phyloP scores from a whole-genome alignment of 2,113 vertebrate genomes.

The Catharus fuscescens region DNA sequence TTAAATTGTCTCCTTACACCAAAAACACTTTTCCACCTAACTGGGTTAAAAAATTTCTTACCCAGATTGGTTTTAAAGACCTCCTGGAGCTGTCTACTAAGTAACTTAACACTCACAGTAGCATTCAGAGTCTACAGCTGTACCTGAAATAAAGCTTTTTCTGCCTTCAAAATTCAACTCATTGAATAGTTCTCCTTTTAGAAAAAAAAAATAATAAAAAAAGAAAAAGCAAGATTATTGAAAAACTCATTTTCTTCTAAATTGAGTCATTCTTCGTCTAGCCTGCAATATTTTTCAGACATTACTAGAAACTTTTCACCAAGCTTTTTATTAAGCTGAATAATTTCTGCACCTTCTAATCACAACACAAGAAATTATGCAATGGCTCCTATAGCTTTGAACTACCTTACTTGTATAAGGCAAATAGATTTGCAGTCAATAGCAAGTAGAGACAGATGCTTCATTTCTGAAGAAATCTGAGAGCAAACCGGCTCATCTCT shows the following conservation, averaged over 20 bases:
- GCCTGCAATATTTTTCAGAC: not conserved
- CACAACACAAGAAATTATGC: not conserved
- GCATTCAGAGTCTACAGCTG: not conserved
- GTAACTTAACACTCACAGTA: not conserved
- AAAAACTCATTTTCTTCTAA: not conserved
- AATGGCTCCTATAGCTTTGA: not conserved
- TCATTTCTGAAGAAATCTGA: slow-evolving; percentile 36
- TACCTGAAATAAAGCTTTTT: not conserved
- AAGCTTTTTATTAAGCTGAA: not conserved
- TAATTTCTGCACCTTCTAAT: not conserved
- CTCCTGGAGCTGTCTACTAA: not conserved
- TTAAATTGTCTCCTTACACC: not conserved
- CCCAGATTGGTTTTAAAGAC: not conserved
- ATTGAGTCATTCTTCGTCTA: not conserved
- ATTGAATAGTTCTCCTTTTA: not conserved
- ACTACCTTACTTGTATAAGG: not conserved
- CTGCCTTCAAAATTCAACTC: not conserved
- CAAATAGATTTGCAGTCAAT: slow-evolving; percentile 8
- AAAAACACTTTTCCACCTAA: not conserved
- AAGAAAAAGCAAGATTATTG: not conserved
- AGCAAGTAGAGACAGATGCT: slow-evolving; percentile 38
- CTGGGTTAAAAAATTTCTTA: not conserved
- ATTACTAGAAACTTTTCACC: not conserved
- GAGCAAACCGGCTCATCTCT: slow-evolving; percentile 45
- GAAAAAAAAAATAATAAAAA: not conserved